Evolutionary conservation across 1,140 invertebrate species (phyloP), one percentile per base, ranked within the genome.

Genomic region (Euglossa dilemma): DNA sequence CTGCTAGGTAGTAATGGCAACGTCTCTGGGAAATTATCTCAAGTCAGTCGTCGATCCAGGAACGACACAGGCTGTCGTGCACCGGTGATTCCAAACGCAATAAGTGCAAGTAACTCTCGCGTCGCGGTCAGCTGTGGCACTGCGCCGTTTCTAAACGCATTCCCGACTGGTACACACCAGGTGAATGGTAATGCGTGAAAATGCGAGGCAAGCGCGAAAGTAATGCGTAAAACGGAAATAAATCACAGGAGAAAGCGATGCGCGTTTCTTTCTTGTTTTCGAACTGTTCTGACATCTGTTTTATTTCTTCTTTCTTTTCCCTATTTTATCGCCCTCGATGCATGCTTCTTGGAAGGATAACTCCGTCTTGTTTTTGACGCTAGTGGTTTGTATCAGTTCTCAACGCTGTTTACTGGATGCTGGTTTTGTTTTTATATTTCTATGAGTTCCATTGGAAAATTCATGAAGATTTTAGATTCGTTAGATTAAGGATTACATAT

Each of bases 191-290:
- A 85, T 78, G 74, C 63, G 73, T 85, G 61, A 72, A 81, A 73
- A 86, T 87, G 25, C 73, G 54, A 82, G 69, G 5, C 57, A 57
- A 57, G 71, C 59, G 71, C 20, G 69, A 79, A 79, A 83, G 80
- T 74, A 69, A 85, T 83, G 50, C 28, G 67, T 63, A 59, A 69
- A 69, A 63, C 70, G 70, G 71, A 75, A 81, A 86, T 85, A 82
- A 86, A 85, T 77, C 84, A 61, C 28, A 47, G 57, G 77, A 64
- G 84, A 85, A 77, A 82, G 80, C 73, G 56, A 67, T 67, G 36
- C 6, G 8, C 20, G 23, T 67, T 77, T 73, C 25, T 64, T 79
- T 52, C n/a, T 79, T 50, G 43, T 61, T 75, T 64, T 61, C 63
- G 66, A 72, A 23, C 59, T 8, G 28, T 66, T 18, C 36, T 72